Conservation (phyloP, 2,888 invertebrate species). For the Temnothorax rugatulus region DNA sequence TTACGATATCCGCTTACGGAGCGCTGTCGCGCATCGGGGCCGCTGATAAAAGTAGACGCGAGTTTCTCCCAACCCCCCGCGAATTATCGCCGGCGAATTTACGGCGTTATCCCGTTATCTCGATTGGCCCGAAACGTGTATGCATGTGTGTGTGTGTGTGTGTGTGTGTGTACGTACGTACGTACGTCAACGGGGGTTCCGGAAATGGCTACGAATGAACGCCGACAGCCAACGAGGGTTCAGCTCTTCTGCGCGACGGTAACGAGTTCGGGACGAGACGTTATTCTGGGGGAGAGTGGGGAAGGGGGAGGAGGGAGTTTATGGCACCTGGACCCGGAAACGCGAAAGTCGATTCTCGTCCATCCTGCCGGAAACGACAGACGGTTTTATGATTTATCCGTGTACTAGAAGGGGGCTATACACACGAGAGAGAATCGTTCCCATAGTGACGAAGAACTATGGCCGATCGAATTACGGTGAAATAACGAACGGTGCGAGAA, state of each 20-base stretch:
- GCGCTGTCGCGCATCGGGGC: conserved; percentile 64
- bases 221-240: conserved; percentile 22
- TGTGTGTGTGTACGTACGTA: neutral
- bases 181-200: conserved; percentile 5
- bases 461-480: conserved; percentile 25
- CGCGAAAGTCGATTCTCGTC: conserved; percentile 37
- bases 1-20: conserved; percentile 77
- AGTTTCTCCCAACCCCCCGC: conserved; percentile 36
- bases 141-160: conserved; percentile 13
- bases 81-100: conserved; percentile 79
- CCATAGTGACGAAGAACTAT: conserved; percentile 17
- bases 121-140: conserved; percentile 67
- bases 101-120: conserved; percentile 75
- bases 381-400: conserved; percentile 49
- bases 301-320: neutral
- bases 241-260: conserved; percentile 25
- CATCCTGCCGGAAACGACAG: conserved; percentile 44
- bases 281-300: neutral
- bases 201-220: conserved; percentile 48
- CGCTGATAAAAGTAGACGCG: conserved; percentile 78
- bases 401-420: neutral
- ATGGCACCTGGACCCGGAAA: conserved; percentile 34
- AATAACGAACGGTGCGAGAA: conserved; percentile 24
- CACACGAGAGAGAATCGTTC: neutral
- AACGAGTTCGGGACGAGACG: conserved; percentile 47